These are phyloP conservation scores for Cathartes aura DNA, from an alignment of 2,113 vertebrate species.

Conservation along the genomic window DNA sequence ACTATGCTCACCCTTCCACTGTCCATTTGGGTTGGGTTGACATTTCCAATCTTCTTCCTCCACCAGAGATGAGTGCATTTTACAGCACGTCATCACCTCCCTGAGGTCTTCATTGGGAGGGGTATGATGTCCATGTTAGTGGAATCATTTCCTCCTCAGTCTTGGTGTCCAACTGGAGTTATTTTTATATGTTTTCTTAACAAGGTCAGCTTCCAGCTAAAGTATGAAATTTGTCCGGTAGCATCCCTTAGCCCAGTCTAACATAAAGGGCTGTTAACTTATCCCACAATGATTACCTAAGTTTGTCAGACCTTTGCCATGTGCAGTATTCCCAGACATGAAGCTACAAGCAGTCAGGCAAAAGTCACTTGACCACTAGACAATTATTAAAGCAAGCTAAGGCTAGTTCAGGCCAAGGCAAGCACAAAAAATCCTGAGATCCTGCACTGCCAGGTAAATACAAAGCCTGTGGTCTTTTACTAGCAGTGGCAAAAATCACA, in stretches of 20 bases:
- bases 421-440: background rate
- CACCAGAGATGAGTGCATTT: background rate
- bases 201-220: background rate
- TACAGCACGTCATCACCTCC: background rate
- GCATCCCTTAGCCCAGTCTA: background rate
- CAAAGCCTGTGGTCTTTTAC: background rate
- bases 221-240: background rate
- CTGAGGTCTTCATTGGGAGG: background rate
- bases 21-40: background rate
- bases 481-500: background rate
- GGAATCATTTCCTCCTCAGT: background rate
- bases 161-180: background rate
- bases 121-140: background rate
- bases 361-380: background rate
- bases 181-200: background rate
- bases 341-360: background rate
- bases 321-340: background rate
- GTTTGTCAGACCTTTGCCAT: background rate
- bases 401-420: background rate
- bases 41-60: background rate
- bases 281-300: rapidly evolving
- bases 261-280: background rate
- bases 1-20: background rate
- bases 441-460: background rate
- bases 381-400: background rate